Evolutionary conservation across 2,113 vertebrate species (phyloP), one percentile per base, ranked within the genome.

Genomic region (Cranoglanis bouderius): DNA sequence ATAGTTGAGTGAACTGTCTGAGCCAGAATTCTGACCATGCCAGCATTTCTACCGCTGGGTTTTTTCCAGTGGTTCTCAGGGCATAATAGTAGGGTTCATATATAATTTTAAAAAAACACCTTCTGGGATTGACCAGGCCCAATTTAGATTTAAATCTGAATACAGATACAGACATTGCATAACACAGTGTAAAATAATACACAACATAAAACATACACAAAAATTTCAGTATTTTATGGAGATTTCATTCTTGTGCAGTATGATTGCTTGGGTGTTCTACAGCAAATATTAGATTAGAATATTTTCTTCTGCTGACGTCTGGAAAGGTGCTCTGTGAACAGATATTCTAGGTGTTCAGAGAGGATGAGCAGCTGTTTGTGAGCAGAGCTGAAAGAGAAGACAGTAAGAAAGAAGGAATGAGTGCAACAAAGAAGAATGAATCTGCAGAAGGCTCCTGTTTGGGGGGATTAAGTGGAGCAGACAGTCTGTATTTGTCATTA

Each of bases 401-500:
- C 90, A 80, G 77, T 88, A 89, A 65, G 59, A 40, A 78, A 85
- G 10, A 70, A 82, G 91, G 74, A 90, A 95, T 90, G 91, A 91
- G 87, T 86, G 91, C 90, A 92, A 95, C 90, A 94, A 94, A 93
- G 89, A 90, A 92, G 90, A 75, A 85, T 91, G 91, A 90, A 91
- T 94, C 90, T 92, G 88, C 91, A 81, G 83, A 89, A 80, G 59
- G 67, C 21, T 81, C 19, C 88, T 92, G 91, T 85, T 89, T 0
- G 90, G 82, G 65, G 84, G 84, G 26, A 21, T 67, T 75, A 35
- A 55, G 86, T 82, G 87, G 92, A 87, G 93, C 91, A 94, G 94
- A 95, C 93, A 53, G 94, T 91, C 95, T 96, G 95, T 78, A 63
- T 92, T 94, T 94, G 91, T 93, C 95, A 93, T 95, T 94, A 94